Evolutionary conservation across 1,140 invertebrate genomes (phyloP), one percentile per base, ranked within the genome.

Genomic region (Coelopa frigida): DNA sequence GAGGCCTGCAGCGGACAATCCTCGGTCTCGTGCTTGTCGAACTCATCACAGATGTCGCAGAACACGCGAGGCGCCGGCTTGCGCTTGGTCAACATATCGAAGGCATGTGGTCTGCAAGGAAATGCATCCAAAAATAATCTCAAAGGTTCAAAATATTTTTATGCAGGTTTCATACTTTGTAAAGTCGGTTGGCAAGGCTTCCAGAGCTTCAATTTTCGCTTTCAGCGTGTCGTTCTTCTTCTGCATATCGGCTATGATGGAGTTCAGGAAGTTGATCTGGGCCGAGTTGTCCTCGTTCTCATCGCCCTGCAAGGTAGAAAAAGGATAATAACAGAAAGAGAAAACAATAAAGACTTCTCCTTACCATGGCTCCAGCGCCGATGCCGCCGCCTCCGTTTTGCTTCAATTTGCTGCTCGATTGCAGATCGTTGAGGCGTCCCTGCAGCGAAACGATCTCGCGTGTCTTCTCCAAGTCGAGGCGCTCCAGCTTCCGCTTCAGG

Each of bases 21-120:
- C 68, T 96, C 92, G 0, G 94, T 98, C 65, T 98, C 94, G 62
- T 98, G 95, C 44, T 83, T 72, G 74, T 98, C 94, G 75, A 98
- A 98, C 61, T 83, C 77, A 73, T 98, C 94, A 72, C 94, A 98
- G 57, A 97, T 97, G 77, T 98, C 94, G 77, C 94, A 98, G 72
- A 91, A 98, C 53, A 93, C 71, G 33, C 94, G 81, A 20, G 87
- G 85, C 15, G 86, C 75, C 5, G 78, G 71, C 43, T 72, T 61
- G 4, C 61, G 54, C 26, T 60, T 70, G 26, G 49, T 45, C 15
- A 65, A 18, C 38, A 59, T 41, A 40, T 69, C 58, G 32, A 62
- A 63, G 20, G 58, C 53, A 33, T 57, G 48, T 0, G 62, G 58
- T 21, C 69, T 70, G 2, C 3, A 47, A 52, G 22, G 22, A 43